Conservation (phyloP, 2,888 invertebrate species). For the Ectobius pallidus region DNA sequence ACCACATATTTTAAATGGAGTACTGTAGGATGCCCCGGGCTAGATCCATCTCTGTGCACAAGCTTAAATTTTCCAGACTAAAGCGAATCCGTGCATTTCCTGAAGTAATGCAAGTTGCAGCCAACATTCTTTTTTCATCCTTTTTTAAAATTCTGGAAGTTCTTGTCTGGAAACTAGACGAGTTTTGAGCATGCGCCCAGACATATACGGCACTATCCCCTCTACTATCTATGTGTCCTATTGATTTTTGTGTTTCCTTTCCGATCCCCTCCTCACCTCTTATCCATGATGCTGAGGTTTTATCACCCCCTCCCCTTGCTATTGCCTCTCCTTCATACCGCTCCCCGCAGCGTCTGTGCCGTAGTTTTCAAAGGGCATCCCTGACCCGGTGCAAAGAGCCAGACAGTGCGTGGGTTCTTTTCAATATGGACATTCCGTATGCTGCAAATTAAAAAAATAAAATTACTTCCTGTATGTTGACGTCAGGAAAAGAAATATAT, state of each 20-base stretch:
- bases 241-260: constrained; percentile 36
- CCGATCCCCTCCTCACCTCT: constrained; percentile 19
- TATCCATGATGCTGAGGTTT: constrained; percentile 3
- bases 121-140: neutral
- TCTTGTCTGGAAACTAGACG: neutral
- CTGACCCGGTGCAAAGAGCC: constrained; percentile 35
- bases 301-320: neutral
- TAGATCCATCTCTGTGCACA: too few relatives aligned
- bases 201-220: neutral
- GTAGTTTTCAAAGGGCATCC: constrained; percentile 35
- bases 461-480: neutral
- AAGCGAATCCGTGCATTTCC: neutral
- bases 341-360: constrained; percentile 5
- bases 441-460: neutral
- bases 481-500: too few relatives aligned
- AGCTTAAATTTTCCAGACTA: neutral
- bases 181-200: neutral
- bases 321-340: neutral
- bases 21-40: too few relatives aligned
- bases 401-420: constrained; percentile 34
- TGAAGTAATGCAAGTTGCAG: neutral
- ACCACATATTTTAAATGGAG: too few relatives aligned
- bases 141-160: neutral
- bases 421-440: neutral
- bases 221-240: constrained; percentile 19